phyloP scores from a whole-genome alignment of 2,113 vertebrate genomes.

The Sorex fumeus region DNA sequence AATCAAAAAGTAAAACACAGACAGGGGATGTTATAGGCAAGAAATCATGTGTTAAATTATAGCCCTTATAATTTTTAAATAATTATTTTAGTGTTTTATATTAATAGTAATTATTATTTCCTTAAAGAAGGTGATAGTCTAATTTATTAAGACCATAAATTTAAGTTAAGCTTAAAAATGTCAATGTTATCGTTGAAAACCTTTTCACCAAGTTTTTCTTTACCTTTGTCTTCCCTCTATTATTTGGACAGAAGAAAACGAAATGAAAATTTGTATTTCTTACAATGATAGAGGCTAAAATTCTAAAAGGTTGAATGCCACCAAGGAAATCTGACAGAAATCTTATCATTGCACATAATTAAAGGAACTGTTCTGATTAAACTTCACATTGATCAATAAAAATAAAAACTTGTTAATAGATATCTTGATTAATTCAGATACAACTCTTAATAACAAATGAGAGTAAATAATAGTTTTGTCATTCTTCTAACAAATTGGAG shows the following conservation, averaged over 20 bases:
- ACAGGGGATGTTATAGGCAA: too few relatives aligned
- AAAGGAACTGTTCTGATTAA: neutral
- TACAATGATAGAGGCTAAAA: neutral
- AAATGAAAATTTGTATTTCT: neutral
- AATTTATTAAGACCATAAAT: neutral
- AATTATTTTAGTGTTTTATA: neutral
- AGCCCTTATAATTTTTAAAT: too few relatives aligned
- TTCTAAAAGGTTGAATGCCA: neutral
- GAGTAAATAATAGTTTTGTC: neutral
- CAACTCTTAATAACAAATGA: neutral
- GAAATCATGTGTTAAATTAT: too few relatives aligned
- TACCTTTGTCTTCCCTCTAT: neutral
- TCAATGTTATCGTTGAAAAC: neutral
- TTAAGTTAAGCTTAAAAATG: conserved; percentile 2
- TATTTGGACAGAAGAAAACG: neutral
- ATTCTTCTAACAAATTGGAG: neutral
- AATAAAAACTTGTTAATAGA: conserved; percentile 27
- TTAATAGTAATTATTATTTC: neutral
- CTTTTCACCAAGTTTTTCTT: neutral
- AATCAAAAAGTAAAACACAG: too few relatives aligned
- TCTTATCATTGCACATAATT: neutral
- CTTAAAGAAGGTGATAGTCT: neutral
- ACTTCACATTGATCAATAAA: conserved; percentile 33
- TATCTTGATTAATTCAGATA: neutral
- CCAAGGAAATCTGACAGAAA: conserved; percentile 19